Base-by-base conservation (phyloP, 2,888 invertebrate genomes). In the Therioaphis trifolii region DNA sequence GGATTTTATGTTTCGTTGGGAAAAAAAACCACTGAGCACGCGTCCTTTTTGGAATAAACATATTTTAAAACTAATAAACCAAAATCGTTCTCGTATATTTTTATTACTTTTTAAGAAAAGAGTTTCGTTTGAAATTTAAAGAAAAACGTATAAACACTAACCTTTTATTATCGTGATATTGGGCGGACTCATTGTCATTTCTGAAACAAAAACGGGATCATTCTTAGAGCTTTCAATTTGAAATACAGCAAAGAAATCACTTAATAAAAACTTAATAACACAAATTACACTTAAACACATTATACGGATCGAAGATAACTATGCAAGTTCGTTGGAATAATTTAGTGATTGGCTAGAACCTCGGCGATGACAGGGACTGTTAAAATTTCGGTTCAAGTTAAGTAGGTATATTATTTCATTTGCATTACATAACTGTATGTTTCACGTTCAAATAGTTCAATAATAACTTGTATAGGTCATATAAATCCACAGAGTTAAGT, bases 161-260 rank as follows among this genome's bases (percentile, higher is more conserved):
- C 82, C 82, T 82, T 82, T 82, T 82, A 82, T 74, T 82, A 82
- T 82, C 82, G 82, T 82, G 82, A 72, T 74, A 82, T 82, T 82
- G 82, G 82, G 82, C 82, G 82, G 82, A 63, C 82, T 82, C 82
- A 82, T 82, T 82, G 82, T 82, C 82, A 66, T 82, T 82, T 82
- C 82, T 82, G 82, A 82, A 82, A 82, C 82, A 82, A 82, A 82
- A 82, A 82, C 74, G 82, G 82, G 82, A 82, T 80, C 80, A 80
- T 80, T 80, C 80, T 80, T 80, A 80, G 80, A 82, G 82, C 49
- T 63, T 82, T 63, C 49, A 80, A 72, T 61, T 82, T 72, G 82
- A 82, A 82, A 82, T 52, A 82, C 74, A 82, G 63, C 52, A 74
- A 74, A 82, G 82, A 82, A 82, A 82, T 82, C 74, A 82, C 55